Evolutionary conservation across 2,113 vertebrate species (phyloP).

Genomic region (Oncorhynchus masou): DNA sequence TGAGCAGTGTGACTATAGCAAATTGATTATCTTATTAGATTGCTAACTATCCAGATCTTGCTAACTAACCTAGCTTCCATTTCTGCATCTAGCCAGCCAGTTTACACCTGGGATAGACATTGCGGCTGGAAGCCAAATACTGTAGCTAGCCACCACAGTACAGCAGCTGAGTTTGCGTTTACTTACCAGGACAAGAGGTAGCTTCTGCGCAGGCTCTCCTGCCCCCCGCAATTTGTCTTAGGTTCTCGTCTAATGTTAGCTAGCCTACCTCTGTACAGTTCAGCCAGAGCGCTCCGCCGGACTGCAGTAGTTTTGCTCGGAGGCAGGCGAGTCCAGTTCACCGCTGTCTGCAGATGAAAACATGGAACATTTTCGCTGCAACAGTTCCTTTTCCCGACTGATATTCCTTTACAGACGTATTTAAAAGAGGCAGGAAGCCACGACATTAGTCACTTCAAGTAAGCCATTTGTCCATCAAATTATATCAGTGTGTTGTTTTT

Average conservation of each 20-base stretch:
- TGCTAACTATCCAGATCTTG: background rate
- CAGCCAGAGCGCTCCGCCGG: conserved; percentile 17
- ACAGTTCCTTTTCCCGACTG: conserved; percentile 33
- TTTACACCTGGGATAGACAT: no score
- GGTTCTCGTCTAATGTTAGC: background rate
- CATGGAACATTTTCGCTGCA: conserved; percentile 48
- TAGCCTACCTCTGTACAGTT: conserved; percentile 2
- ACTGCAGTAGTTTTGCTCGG: conserved; percentile 14
- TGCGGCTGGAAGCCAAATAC: no score
- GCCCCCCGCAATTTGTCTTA: conserved; percentile 5
- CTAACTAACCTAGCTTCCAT: no score
- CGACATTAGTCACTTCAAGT: background rate
- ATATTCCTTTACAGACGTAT: conserved; percentile 8
- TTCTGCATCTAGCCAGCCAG: no score
- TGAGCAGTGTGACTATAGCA: no score
- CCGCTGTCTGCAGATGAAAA: conserved; percentile 57
- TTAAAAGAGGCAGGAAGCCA: background rate
- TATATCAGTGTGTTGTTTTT: conserved; percentile 30
- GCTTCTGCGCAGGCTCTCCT: conserved; percentile 1
- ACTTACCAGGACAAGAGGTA: background rate
- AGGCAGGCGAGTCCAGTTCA: conserved; percentile 46
- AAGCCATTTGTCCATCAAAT: background rate
- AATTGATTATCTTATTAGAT: no score
- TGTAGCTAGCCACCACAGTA: no score
- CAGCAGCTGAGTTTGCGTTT: background rate